Evolutionary conservation across 2,113 vertebrate species (phyloP), one percentile per base, ranked within the genome.

Genomic region (Empidonax traillii): DNA sequence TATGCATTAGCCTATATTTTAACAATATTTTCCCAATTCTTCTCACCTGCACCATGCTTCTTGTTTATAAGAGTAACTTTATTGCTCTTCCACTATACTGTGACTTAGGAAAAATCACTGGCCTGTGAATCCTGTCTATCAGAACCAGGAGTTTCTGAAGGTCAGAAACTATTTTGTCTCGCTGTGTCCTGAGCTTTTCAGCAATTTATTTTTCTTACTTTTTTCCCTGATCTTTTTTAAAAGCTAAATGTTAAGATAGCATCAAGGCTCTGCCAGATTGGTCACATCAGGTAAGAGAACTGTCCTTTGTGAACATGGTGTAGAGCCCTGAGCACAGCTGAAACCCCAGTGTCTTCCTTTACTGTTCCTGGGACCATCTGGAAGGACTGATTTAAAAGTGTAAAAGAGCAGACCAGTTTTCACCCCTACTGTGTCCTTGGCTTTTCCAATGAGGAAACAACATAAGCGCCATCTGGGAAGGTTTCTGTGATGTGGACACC

Each of bases 401-500:
- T 52, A 44, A 61, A 76, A 90, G 81, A 71, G 6, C 49, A 85
- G 73, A 37, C 43, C 12, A 12, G 41, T 65, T 89, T 89, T 78
- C 56, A 79, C 53, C 41, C 58, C 84, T 85, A 22, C 66, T 37
- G 73, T 65, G 61, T 73, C 69, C 62, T 93, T 89, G 91, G 66
- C 85, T 95, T 91, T 82, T 79, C 69, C 58, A 85, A 9, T 17
- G 37, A 82, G 44, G 28, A 87, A 58, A 79, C 80, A 78, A 65
- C 15, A 21, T 7, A 61, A 78, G 69, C n/a, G 88, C 62, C 93
- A 94, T 85, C 69, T 87, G 87, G 81, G 58, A 91, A 93, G 71
- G 66, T 68, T 96, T 87, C 81, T 87, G 20, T 89, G 91, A 85
- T 89, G 71, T 39, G 84, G 53, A 87, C 87, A 89, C 46, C 71